Evolutionary conservation across 1,140 invertebrate species (phyloP).

Genomic region (Pentalonia nigronervosa): DNA sequence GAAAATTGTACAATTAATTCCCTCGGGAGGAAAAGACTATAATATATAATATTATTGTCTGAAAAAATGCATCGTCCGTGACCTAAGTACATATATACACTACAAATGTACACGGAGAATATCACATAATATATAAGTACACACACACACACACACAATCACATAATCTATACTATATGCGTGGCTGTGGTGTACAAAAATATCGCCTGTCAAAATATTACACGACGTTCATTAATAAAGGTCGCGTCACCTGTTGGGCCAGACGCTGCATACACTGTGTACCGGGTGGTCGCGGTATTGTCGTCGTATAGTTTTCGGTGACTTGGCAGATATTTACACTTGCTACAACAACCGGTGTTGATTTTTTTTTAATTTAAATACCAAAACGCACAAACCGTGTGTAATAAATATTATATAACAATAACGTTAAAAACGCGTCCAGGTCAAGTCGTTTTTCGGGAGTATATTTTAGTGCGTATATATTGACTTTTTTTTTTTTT

Average conservation of each 20-base stretch:
- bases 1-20: slow-evolving; percentile 5
- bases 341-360: not conserved
- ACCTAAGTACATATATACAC: not conserved
- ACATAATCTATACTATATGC: not conserved
- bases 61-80: not conserved
- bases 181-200: slow-evolving; percentile 17
- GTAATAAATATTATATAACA: not conserved
- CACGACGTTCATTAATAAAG: slow-evolving; percentile 57
- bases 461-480: not conserved
- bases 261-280: not conserved
- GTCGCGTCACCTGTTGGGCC: slow-evolving; percentile 56
- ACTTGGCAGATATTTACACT: slow-evolving; percentile 24
- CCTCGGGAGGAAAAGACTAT: slow-evolving; percentile 28
- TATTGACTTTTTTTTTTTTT: not conserved
- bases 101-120: not conserved
- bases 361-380: not conserved
- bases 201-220: slow-evolving; percentile 58
- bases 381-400: not conserved
- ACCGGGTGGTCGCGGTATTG: slow-evolving; percentile 45
- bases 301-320: slow-evolving; percentile 15
- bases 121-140: not conserved
- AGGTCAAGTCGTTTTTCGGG: not conserved
- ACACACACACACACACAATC: not conserved
- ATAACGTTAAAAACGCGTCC: not conserved
- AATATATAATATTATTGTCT: not conserved